Evolutionary conservation across 1,140 invertebrate genomes (phyloP), one percentile per base, ranked within the genome.

Genomic region (Mizuhopecten yessoensis): DNA sequence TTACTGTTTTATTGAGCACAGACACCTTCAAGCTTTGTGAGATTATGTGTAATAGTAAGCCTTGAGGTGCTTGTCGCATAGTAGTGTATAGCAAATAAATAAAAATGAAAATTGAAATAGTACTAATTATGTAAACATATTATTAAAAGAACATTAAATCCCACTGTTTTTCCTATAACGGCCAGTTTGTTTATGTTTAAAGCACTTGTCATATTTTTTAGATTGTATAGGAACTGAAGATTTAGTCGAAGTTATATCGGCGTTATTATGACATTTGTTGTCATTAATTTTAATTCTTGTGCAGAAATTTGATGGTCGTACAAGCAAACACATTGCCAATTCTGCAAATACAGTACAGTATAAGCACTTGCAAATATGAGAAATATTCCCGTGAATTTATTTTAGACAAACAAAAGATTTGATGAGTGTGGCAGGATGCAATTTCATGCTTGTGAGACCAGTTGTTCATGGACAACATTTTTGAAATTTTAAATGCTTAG

Each of bases 351-450:
- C 13, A 15, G 20, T 49, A 15, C 45, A 49, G 36, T 45, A 45
- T 45, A 15, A 45, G 42, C 42, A 45, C 42, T 45, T 39, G 1
- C 9, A 45, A 45, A 45, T 45, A 29, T 75, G 23, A 75, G 57
- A 75, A 75, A 75, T 75, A 75, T 75, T 75, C 57, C 57, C 23
- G 57, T 75, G 57, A 75, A 75, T 75, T 75, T 75, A 75, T 45
- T 45, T 17, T 45, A 45, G 42, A 45, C 17, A 10, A 45, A 45
- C 42, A 45, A 15, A 15, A 45, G 42, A 45, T 13, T n/a, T 45
- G 42, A 45, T 17, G 23, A n/a, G 57, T 75, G 57, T 23, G 13
- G 17, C 20, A 57, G 29, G 1, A 15, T 49, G 45, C 20, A 5
- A 7, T 75, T 29, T 75, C 17, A 75, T 23, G n/a, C 17, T 17